Evolutionary conservation across 2,113 vertebrate genomes (phyloP).

Genomic region (Trogon surrucura): DNA sequence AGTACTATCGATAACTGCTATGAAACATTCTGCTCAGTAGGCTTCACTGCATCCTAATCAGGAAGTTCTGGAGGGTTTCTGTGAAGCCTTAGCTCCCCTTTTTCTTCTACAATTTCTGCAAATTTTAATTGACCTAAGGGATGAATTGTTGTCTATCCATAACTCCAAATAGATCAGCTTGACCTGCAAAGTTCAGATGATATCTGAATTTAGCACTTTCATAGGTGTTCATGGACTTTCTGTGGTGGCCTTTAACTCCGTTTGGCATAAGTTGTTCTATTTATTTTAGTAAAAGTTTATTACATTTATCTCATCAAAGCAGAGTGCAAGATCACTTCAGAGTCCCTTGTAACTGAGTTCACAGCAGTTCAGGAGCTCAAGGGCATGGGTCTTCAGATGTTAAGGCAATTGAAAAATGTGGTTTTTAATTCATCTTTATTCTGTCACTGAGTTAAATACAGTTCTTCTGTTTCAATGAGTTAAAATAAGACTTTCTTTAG

Average conservation of each 20-base stretch:
- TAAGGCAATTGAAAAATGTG: background rate
- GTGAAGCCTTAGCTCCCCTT: background rate
- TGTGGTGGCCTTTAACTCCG: background rate
- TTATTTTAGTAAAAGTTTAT: constrained; percentile 26
- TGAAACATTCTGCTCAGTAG: rapidly evolving
- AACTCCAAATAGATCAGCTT: background rate
- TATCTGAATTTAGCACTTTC: background rate
- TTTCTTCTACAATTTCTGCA: background rate
- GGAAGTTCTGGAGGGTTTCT: background rate
- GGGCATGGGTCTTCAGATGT: background rate
- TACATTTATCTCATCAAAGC: background rate
- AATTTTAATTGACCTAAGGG: background rate
- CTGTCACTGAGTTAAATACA: background rate
- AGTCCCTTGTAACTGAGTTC: background rate
- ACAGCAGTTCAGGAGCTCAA: background rate
- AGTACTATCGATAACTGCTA: background rate
- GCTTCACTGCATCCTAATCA: background rate
- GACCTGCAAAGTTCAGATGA: background rate
- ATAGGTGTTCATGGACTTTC: background rate
- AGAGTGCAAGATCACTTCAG: background rate
- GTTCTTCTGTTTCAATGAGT: background rate
- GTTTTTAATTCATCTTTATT: background rate
- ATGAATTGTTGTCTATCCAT: background rate
- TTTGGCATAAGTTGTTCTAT: background rate
- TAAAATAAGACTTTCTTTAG: constrained; percentile 18